These are phyloP conservation scores for Dromiciops gliroides DNA, from an alignment of 2,113 vertebrate genomes.

Conservation along the genomic window DNA sequence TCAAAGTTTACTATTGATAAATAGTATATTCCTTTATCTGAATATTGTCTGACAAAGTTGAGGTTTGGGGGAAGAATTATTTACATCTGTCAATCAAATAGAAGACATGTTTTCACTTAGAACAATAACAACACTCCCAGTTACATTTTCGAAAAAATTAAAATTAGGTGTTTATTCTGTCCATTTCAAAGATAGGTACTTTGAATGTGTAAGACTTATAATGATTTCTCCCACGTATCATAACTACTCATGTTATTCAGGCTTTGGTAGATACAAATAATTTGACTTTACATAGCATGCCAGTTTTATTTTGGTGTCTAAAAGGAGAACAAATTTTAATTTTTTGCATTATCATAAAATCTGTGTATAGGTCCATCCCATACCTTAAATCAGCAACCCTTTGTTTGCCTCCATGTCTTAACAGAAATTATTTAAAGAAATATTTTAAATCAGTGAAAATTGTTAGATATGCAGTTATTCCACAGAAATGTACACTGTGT, in stretches of 20 bases:
- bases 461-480: background rate
- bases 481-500: background rate
- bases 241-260: slow-evolving; percentile 20
- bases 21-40: slow-evolving; percentile 50
- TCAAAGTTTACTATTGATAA: background rate
- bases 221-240: slow-evolving; percentile 55
- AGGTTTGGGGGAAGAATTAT: slow-evolving; percentile 43
- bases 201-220: slow-evolving; percentile 45
- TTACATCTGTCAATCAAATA: slow-evolving; percentile 49
- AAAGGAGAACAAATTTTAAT: slow-evolving; percentile 67
- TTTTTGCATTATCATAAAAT: slow-evolving; percentile 54
- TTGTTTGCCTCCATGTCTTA: background rate
- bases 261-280: slow-evolving; percentile 45
- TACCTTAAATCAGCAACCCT: background rate
- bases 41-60: slow-evolving; percentile 24
- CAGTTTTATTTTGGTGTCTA: slow-evolving; percentile 68
- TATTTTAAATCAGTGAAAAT: background rate
- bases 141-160: slow-evolving; percentile 62
- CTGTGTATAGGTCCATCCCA: slow-evolving; percentile 2
- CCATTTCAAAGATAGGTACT: slow-evolving; percentile 57
- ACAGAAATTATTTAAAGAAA: background rate
- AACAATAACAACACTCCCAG: slow-evolving; percentile 28
- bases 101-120: slow-evolving; percentile 32
- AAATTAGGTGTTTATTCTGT: slow-evolving; percentile 48
- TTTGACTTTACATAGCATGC: slow-evolving; percentile 69